These are phyloP conservation scores for Mellivora capensis DNA, from an alignment of 2,113 vertebrate genomes.

Conservation along the genomic window DNA sequence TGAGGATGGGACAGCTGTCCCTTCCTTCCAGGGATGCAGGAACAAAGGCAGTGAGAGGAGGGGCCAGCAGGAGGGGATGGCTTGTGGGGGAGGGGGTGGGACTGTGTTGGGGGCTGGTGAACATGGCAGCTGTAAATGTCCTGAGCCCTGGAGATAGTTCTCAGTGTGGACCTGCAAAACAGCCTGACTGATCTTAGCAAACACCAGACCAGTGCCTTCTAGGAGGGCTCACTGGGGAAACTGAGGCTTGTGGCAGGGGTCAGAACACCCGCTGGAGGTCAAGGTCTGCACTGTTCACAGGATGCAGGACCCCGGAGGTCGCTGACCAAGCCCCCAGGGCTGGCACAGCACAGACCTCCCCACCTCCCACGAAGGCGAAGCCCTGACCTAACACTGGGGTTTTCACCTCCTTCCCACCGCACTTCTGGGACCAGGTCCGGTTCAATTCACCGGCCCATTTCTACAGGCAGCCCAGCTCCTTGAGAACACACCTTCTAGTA, in stretches of 20 bases:
- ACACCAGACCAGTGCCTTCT: accelerated
- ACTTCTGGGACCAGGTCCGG: too few species aligned
- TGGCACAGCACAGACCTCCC: neutral
- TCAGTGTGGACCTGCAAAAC: neutral
- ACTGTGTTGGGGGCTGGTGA: accelerated
- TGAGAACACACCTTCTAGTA: neutral
- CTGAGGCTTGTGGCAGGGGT: accelerated
- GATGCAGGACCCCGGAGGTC: accelerated
- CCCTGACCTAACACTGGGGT: accelerated
- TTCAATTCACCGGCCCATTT: neutral
- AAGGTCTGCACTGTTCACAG: neutral
- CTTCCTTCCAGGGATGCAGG: neutral
- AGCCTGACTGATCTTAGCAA: neutral
- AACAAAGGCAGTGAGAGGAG: neutral
- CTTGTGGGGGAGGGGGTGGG: accelerated
- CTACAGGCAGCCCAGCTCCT: neutral
- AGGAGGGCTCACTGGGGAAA: accelerated
- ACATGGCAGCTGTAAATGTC: neutral
- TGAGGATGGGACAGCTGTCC: neutral
- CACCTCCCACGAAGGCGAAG: accelerated
- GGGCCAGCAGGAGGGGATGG: neutral
- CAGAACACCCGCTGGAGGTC: too few species aligned
- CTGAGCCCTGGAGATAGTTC: neutral
- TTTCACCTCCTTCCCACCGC: neutral
- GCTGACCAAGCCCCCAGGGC: neutral